Evolutionary conservation across 2,888 invertebrate genomes (phyloP).

Genomic region (Electrophaes corylata): DNA sequence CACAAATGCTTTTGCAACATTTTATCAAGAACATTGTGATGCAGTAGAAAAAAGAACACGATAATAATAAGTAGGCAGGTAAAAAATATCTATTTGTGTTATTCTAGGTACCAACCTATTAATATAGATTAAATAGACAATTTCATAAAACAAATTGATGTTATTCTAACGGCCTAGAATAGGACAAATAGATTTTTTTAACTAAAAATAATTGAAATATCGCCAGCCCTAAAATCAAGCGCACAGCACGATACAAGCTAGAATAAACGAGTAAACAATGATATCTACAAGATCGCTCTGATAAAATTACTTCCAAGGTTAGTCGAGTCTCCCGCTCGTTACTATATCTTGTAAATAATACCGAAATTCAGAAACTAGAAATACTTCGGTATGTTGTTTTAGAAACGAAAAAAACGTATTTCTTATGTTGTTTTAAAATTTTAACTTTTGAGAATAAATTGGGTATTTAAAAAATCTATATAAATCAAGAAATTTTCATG

Average conservation of each 20-base stretch:
- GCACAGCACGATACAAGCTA: slow-evolving; percentile 14
- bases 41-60: background rate
- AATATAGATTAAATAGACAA: no score
- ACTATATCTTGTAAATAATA: background rate
- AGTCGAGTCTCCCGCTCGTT: background rate
- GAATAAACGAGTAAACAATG: slow-evolving; percentile 12
- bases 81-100: no score
- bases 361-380: background rate
- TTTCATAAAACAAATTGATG: no score
- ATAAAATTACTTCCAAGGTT: slow-evolving; percentile 26
- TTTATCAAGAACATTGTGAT: background rate
- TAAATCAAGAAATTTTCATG: no score
- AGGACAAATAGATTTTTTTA: no score
- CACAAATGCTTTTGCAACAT: background rate
- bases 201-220: background rate
- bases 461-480: no score
- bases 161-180: no score
- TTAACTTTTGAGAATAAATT: no score
- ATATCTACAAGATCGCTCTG: slow-evolving; percentile 16
- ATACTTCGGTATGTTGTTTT: background rate
- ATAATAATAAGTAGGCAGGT: no score
- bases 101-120: no score
- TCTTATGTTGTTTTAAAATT: no score
- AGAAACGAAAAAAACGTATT: no score
- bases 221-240: slow-evolving; percentile 4